Evolutionary conservation across 1,140 invertebrate genomes (phyloP).

Genomic region (Monomorium pharaonis): DNA sequence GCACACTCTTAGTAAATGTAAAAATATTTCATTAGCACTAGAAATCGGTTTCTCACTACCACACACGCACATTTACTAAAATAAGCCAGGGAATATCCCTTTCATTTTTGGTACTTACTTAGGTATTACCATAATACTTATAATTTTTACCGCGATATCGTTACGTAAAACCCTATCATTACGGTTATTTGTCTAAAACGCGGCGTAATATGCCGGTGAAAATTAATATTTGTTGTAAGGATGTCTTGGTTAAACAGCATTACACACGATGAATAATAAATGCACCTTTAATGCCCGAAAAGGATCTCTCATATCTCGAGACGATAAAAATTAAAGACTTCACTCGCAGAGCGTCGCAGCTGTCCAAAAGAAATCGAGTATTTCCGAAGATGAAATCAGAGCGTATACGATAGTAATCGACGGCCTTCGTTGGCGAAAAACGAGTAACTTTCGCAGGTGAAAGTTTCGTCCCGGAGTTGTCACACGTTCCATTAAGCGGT

Average conservation of each 20-base stretch:
- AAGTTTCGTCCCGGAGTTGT: conserved; percentile 19
- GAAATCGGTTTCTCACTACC: too few relatives aligned
- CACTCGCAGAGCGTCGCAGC: neutral
- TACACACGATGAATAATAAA: neutral
- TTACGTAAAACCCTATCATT: neutral
- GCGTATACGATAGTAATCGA: neutral
- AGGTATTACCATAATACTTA: neutral
- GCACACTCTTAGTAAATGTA: too few relatives aligned
- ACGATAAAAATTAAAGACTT: neutral
- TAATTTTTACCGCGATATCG: neutral
- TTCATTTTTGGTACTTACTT: too few relatives aligned
- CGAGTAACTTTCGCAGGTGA: conserved; percentile 40
- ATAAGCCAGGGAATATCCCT: too few relatives aligned
- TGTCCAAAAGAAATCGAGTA: neutral
- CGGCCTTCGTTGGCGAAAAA: neutral
- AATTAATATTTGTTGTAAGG: neutral
- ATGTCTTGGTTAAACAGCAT: neutral
- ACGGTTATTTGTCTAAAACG: neutral
- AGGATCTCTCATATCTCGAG: neutral
- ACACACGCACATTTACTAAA: too few relatives aligned
- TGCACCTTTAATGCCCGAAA: neutral
- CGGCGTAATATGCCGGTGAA: neutral
- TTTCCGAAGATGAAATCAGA: neutral
- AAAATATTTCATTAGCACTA: too few relatives aligned
- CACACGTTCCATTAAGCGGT: conserved; percentile 28